phyloP scores from a whole-genome alignment of 2,797 vertebrate genomes.

The Myotis daubentonii region DNA sequence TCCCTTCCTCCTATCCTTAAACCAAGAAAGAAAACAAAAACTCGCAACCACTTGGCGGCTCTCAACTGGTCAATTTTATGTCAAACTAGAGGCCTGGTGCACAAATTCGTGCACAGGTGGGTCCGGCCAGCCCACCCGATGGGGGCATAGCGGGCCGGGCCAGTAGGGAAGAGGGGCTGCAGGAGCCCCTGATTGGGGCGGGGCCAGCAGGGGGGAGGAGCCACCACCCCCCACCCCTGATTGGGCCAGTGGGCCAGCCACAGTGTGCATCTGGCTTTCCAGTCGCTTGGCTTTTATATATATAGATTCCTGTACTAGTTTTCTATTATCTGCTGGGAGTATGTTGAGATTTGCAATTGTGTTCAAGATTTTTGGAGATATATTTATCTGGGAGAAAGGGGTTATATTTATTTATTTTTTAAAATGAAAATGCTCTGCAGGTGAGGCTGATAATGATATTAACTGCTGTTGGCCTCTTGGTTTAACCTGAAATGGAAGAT shows the following conservation, averaged over 20 bases:
- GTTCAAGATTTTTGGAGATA: constrained; percentile 23
- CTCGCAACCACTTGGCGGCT: not conserved
- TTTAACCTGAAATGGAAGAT: not conserved
- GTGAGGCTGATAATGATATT: not conserved
- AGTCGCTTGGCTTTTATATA: no score
- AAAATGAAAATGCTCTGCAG: not conserved
- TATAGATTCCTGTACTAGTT: not conserved
- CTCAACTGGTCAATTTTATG: not conserved
- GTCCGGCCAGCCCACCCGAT: no score
- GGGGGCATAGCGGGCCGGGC: no score
- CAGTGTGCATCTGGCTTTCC: no score
- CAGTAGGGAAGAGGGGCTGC: no score
- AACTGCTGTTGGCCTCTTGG: not conserved
- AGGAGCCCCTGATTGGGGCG: no score
- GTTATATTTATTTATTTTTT: not conserved
- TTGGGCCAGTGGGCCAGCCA: no score
- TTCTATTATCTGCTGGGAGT: not conserved
- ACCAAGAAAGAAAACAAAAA: constrained; percentile 35
- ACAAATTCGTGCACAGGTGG: no score
- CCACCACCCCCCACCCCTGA: no score
- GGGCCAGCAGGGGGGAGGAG: no score
- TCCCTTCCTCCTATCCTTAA: not conserved
- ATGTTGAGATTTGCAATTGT: constrained; percentile 1
- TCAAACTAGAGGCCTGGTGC: not conserved
- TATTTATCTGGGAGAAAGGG: not conserved